These are phyloP conservation scores for Carterocephalus palaemon DNA, from an alignment of 2,888 invertebrate genomes.

Conservation along the genomic window DNA sequence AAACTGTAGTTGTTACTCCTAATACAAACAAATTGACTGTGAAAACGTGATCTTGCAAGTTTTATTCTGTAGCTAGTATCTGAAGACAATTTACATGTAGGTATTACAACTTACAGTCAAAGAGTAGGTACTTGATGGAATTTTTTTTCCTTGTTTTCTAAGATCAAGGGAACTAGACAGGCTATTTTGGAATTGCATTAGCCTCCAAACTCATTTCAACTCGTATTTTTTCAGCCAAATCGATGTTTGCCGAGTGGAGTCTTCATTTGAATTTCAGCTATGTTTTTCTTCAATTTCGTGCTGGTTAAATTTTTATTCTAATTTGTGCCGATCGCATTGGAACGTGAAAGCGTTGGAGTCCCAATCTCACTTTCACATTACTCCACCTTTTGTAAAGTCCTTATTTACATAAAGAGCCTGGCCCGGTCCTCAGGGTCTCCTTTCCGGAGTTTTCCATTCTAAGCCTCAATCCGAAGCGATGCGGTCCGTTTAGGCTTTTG, in stretches of 20 bases:
- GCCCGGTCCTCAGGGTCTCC: constrained; percentile 67
- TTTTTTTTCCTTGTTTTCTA: too few species aligned
- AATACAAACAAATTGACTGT: too few species aligned
- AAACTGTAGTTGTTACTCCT: too few species aligned
- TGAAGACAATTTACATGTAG: too few species aligned
- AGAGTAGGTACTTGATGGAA: too few species aligned
- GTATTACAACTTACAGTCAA: too few species aligned
- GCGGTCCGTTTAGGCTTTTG: constrained; percentile 30
- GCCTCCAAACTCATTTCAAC: constrained; percentile 8
- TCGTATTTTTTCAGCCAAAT: constrained; percentile 19
- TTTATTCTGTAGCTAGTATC: too few species aligned
- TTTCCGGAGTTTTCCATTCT: constrained; percentile 65
- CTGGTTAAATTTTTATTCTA: constrained; percentile 43
- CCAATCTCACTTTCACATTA: constrained; percentile 67
- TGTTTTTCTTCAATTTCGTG: constrained; percentile 44
- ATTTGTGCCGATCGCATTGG: constrained; percentile 45
- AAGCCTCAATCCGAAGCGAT: constrained; percentile 63
- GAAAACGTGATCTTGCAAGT: too few species aligned
- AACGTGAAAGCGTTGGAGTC: constrained; percentile 54
- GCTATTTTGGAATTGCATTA: too few species aligned
- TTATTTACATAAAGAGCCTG: constrained; percentile 73
- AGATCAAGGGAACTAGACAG: too few species aligned
- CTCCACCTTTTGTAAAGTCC: constrained; percentile 65
- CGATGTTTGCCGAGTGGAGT: constrained; percentile 11
- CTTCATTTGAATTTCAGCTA: constrained; percentile 28